A percentile compares a stretch with the other conserved stretches of the same genome.
Evolutionary conservation across 2,888 invertebrate genomes (phyloP).

Genomic region (Autographa pulchrina): DNA sequence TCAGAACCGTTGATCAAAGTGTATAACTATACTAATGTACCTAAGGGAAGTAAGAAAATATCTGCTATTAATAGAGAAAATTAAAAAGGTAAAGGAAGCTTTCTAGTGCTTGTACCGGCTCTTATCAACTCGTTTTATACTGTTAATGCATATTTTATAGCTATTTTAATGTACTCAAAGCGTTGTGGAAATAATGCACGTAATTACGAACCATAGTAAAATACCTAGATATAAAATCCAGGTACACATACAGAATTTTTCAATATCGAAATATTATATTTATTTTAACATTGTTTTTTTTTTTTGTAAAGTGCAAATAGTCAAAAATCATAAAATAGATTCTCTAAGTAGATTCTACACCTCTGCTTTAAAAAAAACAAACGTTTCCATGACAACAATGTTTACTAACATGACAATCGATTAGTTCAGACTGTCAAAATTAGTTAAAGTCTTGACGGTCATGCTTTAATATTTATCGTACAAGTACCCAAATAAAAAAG

Average conservation of each 20-base stretch:
- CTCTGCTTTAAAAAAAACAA: slow-evolving; percentile 9
- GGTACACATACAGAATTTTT: too few relatives aligned
- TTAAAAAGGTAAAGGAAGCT: background rate
- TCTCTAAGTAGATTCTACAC: too few relatives aligned
- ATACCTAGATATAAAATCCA: too few relatives aligned
- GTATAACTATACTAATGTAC: slow-evolving; percentile 11
- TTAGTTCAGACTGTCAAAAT: slow-evolving; percentile 24
- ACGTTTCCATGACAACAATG: slow-evolving; percentile 44
- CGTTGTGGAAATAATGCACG: background rate
- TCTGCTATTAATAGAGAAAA: slow-evolving; percentile 4
- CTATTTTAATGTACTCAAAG: background rate
- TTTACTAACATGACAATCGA: slow-evolving; percentile 41
- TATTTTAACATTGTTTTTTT: too few relatives aligned
- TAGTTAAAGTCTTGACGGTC: slow-evolving; percentile 18
- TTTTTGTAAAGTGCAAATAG: background rate
- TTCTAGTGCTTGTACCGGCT: background rate
- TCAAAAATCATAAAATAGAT: background rate
- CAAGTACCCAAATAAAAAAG: slow-evolving; percentile 2
- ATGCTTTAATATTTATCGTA: slow-evolving; percentile 30
- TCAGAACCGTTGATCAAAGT: slow-evolving; percentile 11
- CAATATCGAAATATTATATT: too few relatives aligned
- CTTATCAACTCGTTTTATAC: background rate
- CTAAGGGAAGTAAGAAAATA: background rate
- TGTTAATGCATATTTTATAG: slow-evolving; percentile 10
- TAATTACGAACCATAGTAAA: background rate